Base-by-base conservation (phyloP, 1,140 invertebrate genomes). In the Listronotus oregonensis region DNA sequence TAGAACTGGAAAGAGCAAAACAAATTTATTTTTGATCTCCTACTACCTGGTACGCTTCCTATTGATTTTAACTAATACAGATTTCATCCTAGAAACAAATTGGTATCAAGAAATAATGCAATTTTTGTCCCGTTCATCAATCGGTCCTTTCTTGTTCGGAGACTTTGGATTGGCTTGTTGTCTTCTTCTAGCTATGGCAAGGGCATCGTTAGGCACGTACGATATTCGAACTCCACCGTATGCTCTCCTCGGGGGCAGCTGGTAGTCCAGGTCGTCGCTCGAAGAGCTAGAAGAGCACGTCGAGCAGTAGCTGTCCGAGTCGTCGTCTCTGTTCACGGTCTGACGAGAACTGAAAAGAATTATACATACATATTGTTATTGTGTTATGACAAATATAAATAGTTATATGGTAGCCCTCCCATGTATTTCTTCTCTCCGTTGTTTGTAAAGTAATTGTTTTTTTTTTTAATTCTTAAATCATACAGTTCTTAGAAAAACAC, bases 221-320 rank as follows among this genome's bases (percentile, higher is more conserved):
- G 91, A 93, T 67, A 94, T 93, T 46, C 92, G 79, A 3, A 94
- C 92, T 50, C 91, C 91, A 34, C 92, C 91, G 76, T 93, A 94
- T 11, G 91, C 90, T 71, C 89, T 81, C 70, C 91, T 80, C 6
- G 92, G 92, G 47, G 94, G 76, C 43, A 91, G 85, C 76, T 95
- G 94, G 57, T 90, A 90, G 69, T 90, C 88, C 43, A 91, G 87
- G 46, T 93, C 92, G 46, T 92, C 91, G 42, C 91, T 92, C 11
- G 91, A 92, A 60, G 87, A 89, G 14, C 90, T 92, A 1, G 88
- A 90, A 1, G 91, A 94, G 73, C 93, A 95, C 0, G 93, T 94
- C 50, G 92, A 94, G 78, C 93, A 95, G 66, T 89, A 89, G 73
- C 89, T 90, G 65, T 85, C 87, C 15, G 84, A 85, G 74, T 91